Percentiles rank a stretch among this genome's conserved stretches.
These are phyloP conservation scores for Neodiprion pinetum DNA, from an alignment of 1,140 invertebrate species.

Conservation along the genomic window DNA sequence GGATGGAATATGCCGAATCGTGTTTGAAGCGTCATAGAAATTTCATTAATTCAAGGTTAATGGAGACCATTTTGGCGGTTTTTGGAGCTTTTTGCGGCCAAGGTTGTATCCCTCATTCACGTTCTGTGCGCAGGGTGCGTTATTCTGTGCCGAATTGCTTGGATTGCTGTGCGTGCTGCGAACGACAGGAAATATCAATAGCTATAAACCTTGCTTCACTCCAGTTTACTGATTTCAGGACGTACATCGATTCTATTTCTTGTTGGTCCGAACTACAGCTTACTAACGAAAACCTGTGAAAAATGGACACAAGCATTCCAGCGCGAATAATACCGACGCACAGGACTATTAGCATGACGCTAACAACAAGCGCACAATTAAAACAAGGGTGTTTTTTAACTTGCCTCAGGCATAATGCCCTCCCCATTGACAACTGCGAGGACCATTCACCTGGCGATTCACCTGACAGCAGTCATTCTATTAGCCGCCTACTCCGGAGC, in stretches of 20 bases:
- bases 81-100: slow-evolving; percentile 52
- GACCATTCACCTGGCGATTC: slow-evolving; percentile 49
- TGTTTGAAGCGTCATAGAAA: background rate
- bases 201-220: no score
- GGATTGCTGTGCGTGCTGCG: no score
- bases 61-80: slow-evolving; percentile 44
- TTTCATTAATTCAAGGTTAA: slow-evolving; percentile 26
- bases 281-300: no score
- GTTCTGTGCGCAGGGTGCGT: no score
- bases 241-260: slow-evolving; percentile 9
- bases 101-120: slow-evolving; percentile 33
- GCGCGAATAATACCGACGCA: no score
- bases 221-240: background rate
- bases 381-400: background rate
- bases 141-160: no score
- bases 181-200: no score
- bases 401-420: slow-evolving; percentile 44
- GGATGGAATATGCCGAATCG: background rate
- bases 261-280: background rate
- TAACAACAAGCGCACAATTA: background rate
- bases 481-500: slow-evolving; percentile 58
- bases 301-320: no score
- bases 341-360: no score
- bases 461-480: slow-evolving; percentile 52
- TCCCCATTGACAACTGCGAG: slow-evolving; percentile 46